Evolutionary conservation across 2,888 invertebrate genomes (phyloP).

Genomic region (Petrolisthes cinctipes): DNA sequence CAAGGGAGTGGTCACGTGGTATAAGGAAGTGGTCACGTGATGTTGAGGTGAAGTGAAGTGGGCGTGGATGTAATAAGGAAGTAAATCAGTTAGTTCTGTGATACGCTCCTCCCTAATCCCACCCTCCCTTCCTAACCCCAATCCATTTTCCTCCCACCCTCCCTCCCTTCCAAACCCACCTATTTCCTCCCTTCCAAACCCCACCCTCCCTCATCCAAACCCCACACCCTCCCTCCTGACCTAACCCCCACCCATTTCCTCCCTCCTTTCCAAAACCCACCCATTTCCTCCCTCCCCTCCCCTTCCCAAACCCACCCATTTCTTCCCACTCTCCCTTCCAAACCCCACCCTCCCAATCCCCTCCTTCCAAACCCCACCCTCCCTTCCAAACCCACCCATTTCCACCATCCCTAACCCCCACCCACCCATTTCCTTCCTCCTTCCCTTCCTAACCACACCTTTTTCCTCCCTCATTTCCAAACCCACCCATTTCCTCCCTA

Average conservation of each 20-base stretch:
- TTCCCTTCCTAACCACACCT: background rate
- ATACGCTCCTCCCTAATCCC: too few species aligned
- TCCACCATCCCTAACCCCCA: background rate
- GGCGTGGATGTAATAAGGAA: too few species aligned
- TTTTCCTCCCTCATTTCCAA: background rate
- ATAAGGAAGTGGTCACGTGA: too few species aligned
- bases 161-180: background rate
- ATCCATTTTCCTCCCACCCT: background rate
- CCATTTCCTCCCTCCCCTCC: background rate
- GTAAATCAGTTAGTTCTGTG: too few species aligned
- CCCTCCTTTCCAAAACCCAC: background rate
- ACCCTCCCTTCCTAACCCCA: conserved; percentile 6
- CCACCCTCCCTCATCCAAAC: background rate
- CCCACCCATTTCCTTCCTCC: background rate
- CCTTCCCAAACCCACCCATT: background rate
- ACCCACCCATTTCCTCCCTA: background rate
- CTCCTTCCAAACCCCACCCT: background rate
- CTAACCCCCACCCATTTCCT: background rate
- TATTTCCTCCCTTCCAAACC: background rate
- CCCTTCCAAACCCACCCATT: background rate
- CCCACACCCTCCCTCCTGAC: background rate
- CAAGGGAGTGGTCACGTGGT: too few species aligned
- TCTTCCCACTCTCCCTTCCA: background rate
- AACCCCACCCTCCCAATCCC: background rate
- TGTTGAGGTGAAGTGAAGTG: too few species aligned